phyloP scores from a whole-genome alignment of 2,113 vertebrate species.

The Centropus unirufus region DNA sequence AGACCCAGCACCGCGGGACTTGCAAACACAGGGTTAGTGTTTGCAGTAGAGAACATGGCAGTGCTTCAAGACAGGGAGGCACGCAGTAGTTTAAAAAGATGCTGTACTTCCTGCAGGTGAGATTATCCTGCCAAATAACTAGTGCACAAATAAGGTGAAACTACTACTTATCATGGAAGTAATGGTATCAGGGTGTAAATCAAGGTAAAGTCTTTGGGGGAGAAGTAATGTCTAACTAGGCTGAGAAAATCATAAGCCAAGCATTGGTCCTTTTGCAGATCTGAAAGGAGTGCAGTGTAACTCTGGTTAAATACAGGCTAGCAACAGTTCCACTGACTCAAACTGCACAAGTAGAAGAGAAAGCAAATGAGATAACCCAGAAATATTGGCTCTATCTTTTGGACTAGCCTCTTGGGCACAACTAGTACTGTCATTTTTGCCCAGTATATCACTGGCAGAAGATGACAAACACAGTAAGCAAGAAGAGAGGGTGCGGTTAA shows the following conservation, averaged over 20 bases:
- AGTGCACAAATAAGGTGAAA: background rate
- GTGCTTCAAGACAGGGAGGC: background rate
- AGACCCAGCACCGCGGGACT: background rate
- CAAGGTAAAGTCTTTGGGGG: background rate
- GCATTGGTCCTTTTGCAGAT: background rate
- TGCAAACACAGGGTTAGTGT: background rate
- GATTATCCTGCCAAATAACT: background rate
- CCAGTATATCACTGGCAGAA: background rate
- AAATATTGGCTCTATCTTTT: background rate
- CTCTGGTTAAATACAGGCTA: background rate
- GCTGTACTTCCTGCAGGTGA: background rate
- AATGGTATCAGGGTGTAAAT: background rate
- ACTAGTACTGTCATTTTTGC: background rate
- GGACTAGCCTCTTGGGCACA: background rate
- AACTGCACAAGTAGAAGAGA: background rate
- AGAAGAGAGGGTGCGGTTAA: background rate
- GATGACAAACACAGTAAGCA: background rate
- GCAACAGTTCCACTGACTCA: background rate
- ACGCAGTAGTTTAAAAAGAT: accelerated
- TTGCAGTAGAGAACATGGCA: background rate
- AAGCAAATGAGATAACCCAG: slow-evolving; percentile 13
- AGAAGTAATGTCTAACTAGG: background rate
- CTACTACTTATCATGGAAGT: background rate
- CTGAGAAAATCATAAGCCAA: background rate
- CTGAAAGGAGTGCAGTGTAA: background rate